phyloP scores from a whole-genome alignment of 2,113 vertebrate species.

The Pionites leucogaster region DNA sequence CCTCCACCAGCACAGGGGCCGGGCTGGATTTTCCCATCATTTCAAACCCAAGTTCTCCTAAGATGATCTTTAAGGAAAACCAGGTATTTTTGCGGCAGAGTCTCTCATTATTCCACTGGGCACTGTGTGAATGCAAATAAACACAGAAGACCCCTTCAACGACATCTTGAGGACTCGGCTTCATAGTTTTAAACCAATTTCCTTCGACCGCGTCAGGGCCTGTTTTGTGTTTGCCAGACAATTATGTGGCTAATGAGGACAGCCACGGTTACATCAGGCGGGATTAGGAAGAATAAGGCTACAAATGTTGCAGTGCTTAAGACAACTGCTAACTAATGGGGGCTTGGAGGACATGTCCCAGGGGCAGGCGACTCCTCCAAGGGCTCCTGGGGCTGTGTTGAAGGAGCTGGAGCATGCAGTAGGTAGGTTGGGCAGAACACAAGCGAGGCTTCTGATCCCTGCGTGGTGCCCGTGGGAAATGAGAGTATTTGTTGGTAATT shows the following conservation, averaged over 20 bases:
- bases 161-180: slow-evolving; percentile 17
- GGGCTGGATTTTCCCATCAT: not conserved
- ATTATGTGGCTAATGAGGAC: slow-evolving; percentile 69
- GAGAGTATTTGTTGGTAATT: not conserved
- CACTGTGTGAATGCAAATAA: not conserved
- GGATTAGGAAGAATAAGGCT: slow-evolving; percentile 52
- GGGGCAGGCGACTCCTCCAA: not conserved
- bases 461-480: not conserved
- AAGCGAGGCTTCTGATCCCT: not conserved
- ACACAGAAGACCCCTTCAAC: not conserved
- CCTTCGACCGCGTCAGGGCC: slow-evolving; percentile 45
- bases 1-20: not conserved
- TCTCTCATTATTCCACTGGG: not conserved
- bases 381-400: not conserved
- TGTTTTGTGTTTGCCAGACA: slow-evolving; percentile 68
- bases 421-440: not conserved
- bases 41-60: not conserved
- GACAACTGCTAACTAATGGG: slow-evolving; percentile 34
- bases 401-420: not conserved
- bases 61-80: not conserved
- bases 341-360: not conserved
- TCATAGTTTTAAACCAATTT: slow-evolving; percentile 65
- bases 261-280: slow-evolving; percentile 44
- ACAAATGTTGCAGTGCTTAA: slow-evolving; percentile 40
- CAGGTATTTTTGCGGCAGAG: not conserved